These are phyloP conservation scores for Crambe crambe DNA, from an alignment of 37 sponge, comb jelly and placozoan genomes.

Conservation along the genomic window DNA sequence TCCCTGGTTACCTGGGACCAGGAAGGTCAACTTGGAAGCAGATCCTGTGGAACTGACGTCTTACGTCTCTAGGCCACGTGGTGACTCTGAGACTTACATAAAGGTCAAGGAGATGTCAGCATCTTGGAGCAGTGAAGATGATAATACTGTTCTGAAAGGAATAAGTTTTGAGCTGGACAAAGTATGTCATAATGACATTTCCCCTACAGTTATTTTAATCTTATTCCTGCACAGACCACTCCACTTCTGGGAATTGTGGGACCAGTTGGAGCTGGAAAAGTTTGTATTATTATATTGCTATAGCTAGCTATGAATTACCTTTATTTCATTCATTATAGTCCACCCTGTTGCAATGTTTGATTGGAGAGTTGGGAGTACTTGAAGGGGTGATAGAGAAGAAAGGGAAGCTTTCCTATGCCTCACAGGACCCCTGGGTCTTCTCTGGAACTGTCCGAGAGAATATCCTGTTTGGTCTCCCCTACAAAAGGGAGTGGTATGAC, in stretches of 20 bases:
- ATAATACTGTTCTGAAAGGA: constrained; percentile 17
- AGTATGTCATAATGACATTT: constrained; percentile 10
- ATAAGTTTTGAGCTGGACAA: constrained; percentile 25
- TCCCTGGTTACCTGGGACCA: neutral
- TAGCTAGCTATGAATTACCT: neutral
- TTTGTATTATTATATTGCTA: neutral
- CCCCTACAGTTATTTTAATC: neutral
- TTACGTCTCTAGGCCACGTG: no score
- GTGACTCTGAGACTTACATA: neutral
- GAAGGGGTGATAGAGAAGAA: constrained; percentile 32
- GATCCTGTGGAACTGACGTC: neutral
- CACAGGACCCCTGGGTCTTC: constrained; percentile 82
- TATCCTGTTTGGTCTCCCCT: constrained; percentile 60
- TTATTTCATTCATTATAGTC: constrained; percentile 24
- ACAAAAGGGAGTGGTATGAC: constrained; percentile 37
- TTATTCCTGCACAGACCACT: neutral
- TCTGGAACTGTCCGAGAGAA: constrained; percentile 74
- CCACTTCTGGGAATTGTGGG: constrained; percentile 62
- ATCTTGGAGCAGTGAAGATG: constrained; percentile 24
- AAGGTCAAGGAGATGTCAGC: neutral
- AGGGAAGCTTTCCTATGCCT: constrained; percentile 62
- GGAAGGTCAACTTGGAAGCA: neutral
- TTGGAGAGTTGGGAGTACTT: constrained; percentile 53
- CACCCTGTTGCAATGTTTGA: constrained; percentile 62
- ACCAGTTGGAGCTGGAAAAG: constrained; percentile 80